Conservation (phyloP, 1,140 invertebrate species). For the Stegodyphus dumicola region DNA sequence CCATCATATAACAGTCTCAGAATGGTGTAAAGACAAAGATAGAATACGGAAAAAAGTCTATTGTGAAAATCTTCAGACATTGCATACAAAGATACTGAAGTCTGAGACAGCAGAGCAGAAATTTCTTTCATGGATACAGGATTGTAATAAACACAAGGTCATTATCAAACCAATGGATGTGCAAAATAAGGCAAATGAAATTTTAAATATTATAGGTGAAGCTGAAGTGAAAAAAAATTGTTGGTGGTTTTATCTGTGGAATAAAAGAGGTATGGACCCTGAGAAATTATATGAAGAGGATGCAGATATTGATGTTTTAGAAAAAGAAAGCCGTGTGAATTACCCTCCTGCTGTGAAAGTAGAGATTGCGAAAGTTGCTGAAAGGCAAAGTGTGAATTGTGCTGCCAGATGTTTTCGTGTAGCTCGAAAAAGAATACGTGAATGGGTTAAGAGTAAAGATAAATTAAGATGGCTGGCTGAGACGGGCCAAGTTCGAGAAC, state of each 20-base stretch:
- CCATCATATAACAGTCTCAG: constrained; percentile 57
- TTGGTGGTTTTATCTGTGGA: constrained; percentile 60
- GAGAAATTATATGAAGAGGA: constrained; percentile 46
- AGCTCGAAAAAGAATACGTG: constrained; percentile 45
- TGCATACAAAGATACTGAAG: constrained; percentile 63
- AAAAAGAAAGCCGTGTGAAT: constrained; percentile 53
- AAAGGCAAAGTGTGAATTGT: constrained; percentile 46
- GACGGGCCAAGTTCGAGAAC: constrained; percentile 44
- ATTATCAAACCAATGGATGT: constrained; percentile 53
- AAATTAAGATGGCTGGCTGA: constrained; percentile 49
- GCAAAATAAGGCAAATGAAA: constrained; percentile 50
- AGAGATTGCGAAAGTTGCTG: constrained; percentile 53
- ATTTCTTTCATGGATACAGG: constrained; percentile 55
- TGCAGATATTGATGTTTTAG: constrained; percentile 38
- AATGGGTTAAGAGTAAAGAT: constrained; percentile 57
- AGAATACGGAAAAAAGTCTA: constrained; percentile 73
- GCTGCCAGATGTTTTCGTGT: constrained; percentile 56
- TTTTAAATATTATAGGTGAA: constrained; percentile 52
- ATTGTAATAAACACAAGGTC: constrained; percentile 55
- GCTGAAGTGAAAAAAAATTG: constrained; percentile 57
- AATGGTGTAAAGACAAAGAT: constrained; percentile 68
- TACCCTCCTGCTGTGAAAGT: constrained; percentile 58
- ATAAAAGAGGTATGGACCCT: constrained; percentile 43
- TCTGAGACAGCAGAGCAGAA: constrained; percentile 59
- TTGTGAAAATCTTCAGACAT: constrained; percentile 65